These are phyloP conservation scores for Sturnira hondurensis DNA, from an alignment of 2,113 vertebrate genomes.

Conservation along the genomic window DNA sequence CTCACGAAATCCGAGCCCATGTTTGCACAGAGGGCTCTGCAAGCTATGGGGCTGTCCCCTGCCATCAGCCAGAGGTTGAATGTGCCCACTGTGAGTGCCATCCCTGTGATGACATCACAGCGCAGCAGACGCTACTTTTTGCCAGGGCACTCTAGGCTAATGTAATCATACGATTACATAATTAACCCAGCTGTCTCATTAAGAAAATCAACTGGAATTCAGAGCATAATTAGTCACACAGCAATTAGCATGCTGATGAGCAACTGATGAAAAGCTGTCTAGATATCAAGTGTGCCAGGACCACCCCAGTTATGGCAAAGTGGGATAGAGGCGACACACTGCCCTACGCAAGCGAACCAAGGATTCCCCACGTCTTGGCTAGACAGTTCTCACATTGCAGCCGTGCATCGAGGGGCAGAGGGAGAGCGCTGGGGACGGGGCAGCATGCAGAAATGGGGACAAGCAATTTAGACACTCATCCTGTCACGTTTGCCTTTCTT, in stretches of 20 bases:
- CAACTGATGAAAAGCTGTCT: slow-evolving; percentile 87
- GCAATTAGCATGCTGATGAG: slow-evolving; percentile 92
- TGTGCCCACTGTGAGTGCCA: slow-evolving; percentile 57
- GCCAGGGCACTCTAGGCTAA: slow-evolving; percentile 87
- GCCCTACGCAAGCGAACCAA: neutral
- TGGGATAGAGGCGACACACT: neutral
- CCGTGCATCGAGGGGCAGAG: neutral
- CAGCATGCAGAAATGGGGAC: accelerated
- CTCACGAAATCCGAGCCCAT: neutral
- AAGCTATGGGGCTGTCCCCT: neutral
- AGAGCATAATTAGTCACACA: slow-evolving; percentile 93
- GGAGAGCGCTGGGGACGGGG: neutral
- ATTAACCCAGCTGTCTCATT: slow-evolving; percentile 96
- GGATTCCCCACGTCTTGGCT: neutral
- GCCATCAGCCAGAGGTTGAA: slow-evolving; percentile 39
- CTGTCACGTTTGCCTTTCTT: neutral
- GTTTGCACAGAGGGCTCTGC: slow-evolving; percentile 27
- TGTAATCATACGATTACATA: slow-evolving; percentile 94
- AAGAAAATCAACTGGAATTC: slow-evolving; percentile 94
- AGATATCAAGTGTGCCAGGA: slow-evolving; percentile 79
- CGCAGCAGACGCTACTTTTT: slow-evolving; percentile 74
- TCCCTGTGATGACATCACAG: slow-evolving; percentile 74
- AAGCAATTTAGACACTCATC: accelerated
- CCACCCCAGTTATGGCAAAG: slow-evolving; percentile 79
- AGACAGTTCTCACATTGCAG: neutral